Evolutionary conservation across 1,140 invertebrate species (phyloP), one percentile per base, ranked within the genome.

Genomic region (Camponotus vicinus): DNA sequence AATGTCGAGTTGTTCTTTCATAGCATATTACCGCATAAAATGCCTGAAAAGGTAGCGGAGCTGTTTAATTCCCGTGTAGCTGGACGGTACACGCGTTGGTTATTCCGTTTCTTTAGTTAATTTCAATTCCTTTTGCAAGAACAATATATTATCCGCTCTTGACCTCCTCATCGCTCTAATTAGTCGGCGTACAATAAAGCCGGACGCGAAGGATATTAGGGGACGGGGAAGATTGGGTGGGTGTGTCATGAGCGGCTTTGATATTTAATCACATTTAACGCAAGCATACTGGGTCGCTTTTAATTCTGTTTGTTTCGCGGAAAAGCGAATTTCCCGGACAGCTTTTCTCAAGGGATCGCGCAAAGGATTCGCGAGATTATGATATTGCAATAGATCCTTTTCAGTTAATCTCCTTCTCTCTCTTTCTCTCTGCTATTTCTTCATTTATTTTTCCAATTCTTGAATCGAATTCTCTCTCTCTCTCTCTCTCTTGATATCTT

Each of bases 211-310:
- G 34, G 55, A 21, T 85, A 79, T 70, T 69, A 57, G 52, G 42
- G 45, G 32, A 61, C 49, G 15, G 1, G 49, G 49, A 52, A 52
- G 13, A 52, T 52, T 52, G 49, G 42, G 55, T 32, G 59, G 76
- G 57, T 34, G 55, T 73, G 59, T 83, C 52, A 88, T 61, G 82
- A 40, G n/a, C 34, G 80, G 93, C 93, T 94, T 94, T 94, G 93
- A 94, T 94, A 93, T 94, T 94, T 94, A 94, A 94, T 94, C 93
- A 90, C 87, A 90, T 94, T 94, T 93, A 93, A 92, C 90, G 91
- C 92, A 92, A 91, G 91, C 93, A 63, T 66, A 76, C 79, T 83
- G 37, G 55, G 61, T 79, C 83, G 82, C 87, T 94, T 94, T 93
- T 94, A 94, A 94, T 93, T 94, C 93, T 93, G 93, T 94, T 94